phyloP scores from a whole-genome alignment of 1,140 invertebrate species.

The Nasonia longicornis region DNA sequence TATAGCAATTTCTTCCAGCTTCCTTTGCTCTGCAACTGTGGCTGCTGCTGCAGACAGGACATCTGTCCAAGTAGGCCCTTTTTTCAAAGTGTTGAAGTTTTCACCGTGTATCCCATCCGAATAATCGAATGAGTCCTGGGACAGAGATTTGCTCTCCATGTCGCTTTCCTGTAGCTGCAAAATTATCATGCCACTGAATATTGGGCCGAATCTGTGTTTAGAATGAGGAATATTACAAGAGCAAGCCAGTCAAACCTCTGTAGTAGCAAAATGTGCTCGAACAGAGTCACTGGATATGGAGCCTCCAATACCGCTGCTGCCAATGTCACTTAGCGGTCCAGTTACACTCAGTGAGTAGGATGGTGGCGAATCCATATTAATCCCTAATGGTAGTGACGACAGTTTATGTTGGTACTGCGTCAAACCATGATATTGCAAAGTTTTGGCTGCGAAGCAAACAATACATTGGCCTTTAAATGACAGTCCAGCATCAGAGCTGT shows the following conservation, averaged over 20 bases:
- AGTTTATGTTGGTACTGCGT: constrained; percentile 43
- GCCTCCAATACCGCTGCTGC: constrained; percentile 68
- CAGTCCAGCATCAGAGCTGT: background rate
- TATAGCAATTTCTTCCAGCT: constrained; percentile 71
- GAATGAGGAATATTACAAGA: background rate
- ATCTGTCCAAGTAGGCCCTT: constrained; percentile 75
- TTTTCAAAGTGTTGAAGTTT: constrained; percentile 85
- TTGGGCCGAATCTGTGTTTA: background rate
- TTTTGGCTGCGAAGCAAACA: constrained; percentile 35
- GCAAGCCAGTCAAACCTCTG: constrained; percentile 58
- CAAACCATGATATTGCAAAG: constrained; percentile 43
- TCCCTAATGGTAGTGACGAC: constrained; percentile 17
- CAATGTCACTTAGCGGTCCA: constrained; percentile 67
- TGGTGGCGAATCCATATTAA: constrained; percentile 70
- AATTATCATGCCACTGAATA: no score
- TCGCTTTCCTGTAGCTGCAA: constrained; percentile 76
- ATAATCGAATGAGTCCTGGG: constrained; percentile 77
- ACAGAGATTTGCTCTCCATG: constrained; percentile 74
- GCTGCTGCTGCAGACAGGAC: constrained; percentile 62
- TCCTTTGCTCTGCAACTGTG: constrained; percentile 53
- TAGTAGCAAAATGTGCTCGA: constrained; percentile 66
- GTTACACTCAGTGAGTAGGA: constrained; percentile 69
- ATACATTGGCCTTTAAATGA: background rate
- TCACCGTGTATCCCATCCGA: constrained; percentile 80
- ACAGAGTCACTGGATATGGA: constrained; percentile 69